Percentiles rank a stretch among this genome's conserved stretches.
These are phyloP conservation scores for Nudaria mundana DNA, from an alignment of 2,888 invertebrate genomes.

Conservation along the genomic window DNA sequence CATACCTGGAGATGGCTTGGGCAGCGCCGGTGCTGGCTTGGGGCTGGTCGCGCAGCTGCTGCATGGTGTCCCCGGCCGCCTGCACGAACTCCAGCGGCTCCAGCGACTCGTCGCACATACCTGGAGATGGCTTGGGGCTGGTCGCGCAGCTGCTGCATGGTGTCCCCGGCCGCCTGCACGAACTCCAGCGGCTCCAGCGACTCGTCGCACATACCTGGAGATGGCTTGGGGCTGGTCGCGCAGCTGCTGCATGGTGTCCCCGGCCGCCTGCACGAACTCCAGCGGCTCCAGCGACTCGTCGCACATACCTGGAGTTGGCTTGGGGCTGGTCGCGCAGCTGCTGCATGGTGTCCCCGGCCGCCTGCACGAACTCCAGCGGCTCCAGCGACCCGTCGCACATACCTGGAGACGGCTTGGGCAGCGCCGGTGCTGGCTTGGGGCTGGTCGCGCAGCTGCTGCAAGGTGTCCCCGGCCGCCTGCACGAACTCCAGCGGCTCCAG, in stretches of 20 bases:
- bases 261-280: constrained; percentile 96
- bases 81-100: constrained; percentile 97
- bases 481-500: constrained; percentile 98
- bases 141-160: constrained; percentile 85
- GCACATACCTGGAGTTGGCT: too few relatives aligned
- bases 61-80: constrained; percentile 85
- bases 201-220: constrained; percentile 98
- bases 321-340: constrained; percentile 88
- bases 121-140: too few relatives aligned
- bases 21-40: too few relatives aligned
- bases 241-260: constrained; percentile 81
- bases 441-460: constrained; percentile 66
- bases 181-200: constrained; percentile 97
- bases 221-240: too few relatives aligned
- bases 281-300: constrained; percentile 98
- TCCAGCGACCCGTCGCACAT: constrained; percentile 98
- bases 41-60: constrained; percentile 64
- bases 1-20: constrained; percentile 91
- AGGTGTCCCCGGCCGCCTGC: constrained; percentile 87
- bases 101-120: constrained; percentile 98
- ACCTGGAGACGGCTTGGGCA: constrained; percentile 91
- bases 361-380: constrained; percentile 95
- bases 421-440: too few relatives aligned
- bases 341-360: constrained; percentile 83
- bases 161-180: constrained; percentile 90